Base-by-base conservation (phyloP, 2,113 vertebrate species). In the Loxodonta africana region DNA sequence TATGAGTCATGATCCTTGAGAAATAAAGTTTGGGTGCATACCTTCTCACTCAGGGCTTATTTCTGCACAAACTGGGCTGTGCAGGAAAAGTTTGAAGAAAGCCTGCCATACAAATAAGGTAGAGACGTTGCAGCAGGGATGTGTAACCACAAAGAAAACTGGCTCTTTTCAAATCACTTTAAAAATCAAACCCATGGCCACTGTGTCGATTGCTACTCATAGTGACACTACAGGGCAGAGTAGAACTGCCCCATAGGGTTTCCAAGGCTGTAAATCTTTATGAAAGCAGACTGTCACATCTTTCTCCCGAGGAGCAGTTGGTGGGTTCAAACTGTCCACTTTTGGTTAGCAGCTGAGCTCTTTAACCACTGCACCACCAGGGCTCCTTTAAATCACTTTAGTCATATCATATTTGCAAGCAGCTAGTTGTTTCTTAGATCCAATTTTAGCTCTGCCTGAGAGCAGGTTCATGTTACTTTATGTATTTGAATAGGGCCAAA, bases 401-500 rank as follows among this genome's bases (percentile, higher is more conserved):
- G 60, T 48, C 53, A 83, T 3, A 46, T 11, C 21, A 8, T 76
- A 33, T 94, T 84, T 85, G 28, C 48, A 88, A 60, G 82, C 71
- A 83, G 44, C 26, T 44, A 89, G 33, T 30, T 57, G 17, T 30
- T 69, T 85, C 53, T 96, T 92, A 94, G 53, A 89, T 91, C 62
- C 78, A 46, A 26, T 76, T 93, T 96, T 93, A 96, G 78, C 67
- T 92, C 62, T 83, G 63, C 17, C 41, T 83, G 85, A 41, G 15
- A 62, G 6, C 57, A 74, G 76, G 53, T 86, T 96, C 53, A 33
- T 83, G 62, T 94, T 96, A 83, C 86, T 65, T 80, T 62, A 77
- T 95, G 57, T 53, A 89, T 91, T 67, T 60, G 21, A 83, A 88
- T 74, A 81, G 57, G 97, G 77, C 60, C 85, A 92, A 92, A 88